Base-by-base conservation (phyloP, 2,797 vertebrate species). In the Pterois miles region DNA sequence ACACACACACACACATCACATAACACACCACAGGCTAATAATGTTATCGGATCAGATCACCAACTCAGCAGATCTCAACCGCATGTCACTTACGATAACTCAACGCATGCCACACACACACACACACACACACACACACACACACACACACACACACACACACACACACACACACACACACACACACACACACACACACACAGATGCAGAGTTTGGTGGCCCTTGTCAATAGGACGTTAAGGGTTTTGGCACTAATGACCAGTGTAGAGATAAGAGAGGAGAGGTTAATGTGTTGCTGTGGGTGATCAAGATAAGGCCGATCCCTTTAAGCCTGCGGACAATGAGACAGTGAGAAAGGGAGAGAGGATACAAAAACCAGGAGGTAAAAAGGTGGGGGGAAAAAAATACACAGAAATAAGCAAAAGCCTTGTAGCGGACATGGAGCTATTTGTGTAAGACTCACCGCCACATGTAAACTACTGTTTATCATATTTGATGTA, bases 231-330 rank as follows among this genome's bases (percentile, higher is more conserved):
- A 93, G 94, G 90, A 93, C 90, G 81, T 92, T 91, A 91, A 93
- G 90, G 93, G 90, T 91, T 92, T 91, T 89, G 91, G 88, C 92
- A 92, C 94, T 94, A 94, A 94, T 94, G 94, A 93, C 93, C 93
- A 94, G 89, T 89, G 86, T 92, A 82, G 81, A 88, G 93, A 94
- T 94, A 94, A 94, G 89, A 89, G 90, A 88, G 87, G 83, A 92
- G 91, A 94, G 94, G 94, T 94, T 94, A 94, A 94, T 94, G 93
- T 93, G 93, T 89, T 92, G 90, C 92, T 89, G 92, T 92, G 92
- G 90, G 90, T 89, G 92, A 94, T 94, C 94, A 90, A 94, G 94
- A 94, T 94, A 94, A 93, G 87, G 73, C 83, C 70, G 69, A 87
- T 93, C 90, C 90, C 89, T 93, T 93, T 85, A 90, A 91, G 74